These are phyloP conservation scores for Tipula confusa DNA, from an alignment of 2,888 invertebrate species.

Conservation along the genomic window DNA sequence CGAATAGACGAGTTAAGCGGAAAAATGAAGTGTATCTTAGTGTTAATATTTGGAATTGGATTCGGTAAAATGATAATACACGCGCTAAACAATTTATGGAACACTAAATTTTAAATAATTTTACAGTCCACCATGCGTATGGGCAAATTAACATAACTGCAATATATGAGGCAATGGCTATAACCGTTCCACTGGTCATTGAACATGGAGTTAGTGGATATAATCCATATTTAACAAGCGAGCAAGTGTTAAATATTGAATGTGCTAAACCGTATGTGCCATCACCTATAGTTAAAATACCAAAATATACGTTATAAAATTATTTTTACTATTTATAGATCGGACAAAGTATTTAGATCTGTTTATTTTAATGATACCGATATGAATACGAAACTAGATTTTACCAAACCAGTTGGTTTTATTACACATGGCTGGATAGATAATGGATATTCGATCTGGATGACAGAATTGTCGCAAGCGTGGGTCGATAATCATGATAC, in stretches of 20 bases:
- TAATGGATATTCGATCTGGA: conserved; percentile 45
- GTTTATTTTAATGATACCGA: conserved; percentile 43
- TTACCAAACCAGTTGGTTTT: conserved; percentile 42
- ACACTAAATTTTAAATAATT: too few relatives aligned
- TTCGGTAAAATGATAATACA: too few relatives aligned
- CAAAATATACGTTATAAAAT: too few relatives aligned
- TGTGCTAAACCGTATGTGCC: conserved; percentile 1
- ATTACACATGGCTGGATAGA: conserved; percentile 48
- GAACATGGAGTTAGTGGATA: background rate
- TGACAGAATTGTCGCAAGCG: conserved; percentile 43
- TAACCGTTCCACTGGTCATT: background rate
- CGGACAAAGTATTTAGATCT: conserved; percentile 41
- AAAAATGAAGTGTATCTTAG: too few relatives aligned
- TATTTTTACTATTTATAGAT: too few relatives aligned
- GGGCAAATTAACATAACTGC: background rate
- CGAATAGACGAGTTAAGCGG: too few relatives aligned
- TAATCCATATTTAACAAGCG: background rate
- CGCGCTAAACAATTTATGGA: too few relatives aligned
- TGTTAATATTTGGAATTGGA: too few relatives aligned
- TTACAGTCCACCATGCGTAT: too few relatives aligned
- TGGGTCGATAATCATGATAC: conserved; percentile 44
- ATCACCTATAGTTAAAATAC: too few relatives aligned
- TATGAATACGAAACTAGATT: conserved; percentile 42
- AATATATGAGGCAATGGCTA: background rate
- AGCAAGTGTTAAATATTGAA: background rate